Percentiles rank a stretch among this genome's conserved stretches.
These are phyloP conservation scores for Dioctria linearis DNA, from an alignment of 2,888 invertebrate genomes.

Conservation along the genomic window DNA sequence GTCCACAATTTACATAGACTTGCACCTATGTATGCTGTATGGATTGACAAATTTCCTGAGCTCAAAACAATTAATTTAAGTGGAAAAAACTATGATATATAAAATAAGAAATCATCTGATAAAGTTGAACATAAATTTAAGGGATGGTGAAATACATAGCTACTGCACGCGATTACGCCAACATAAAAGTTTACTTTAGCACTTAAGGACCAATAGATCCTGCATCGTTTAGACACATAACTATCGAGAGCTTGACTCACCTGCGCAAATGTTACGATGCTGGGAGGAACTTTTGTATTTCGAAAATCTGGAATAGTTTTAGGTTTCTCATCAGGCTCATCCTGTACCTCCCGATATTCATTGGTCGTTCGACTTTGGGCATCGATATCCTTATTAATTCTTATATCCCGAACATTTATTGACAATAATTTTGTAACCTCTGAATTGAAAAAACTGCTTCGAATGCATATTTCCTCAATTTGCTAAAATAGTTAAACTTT, in stretches of 20 bases:
- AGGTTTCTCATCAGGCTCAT: conserved; percentile 54
- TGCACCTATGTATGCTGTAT: too few species aligned
- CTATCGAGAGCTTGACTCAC: conserved; percentile 69
- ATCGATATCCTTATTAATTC: conserved; percentile 84
- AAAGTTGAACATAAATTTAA: too few species aligned
- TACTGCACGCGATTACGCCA: too few species aligned
- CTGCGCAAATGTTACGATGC: conserved; percentile 87
- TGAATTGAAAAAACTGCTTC: conserved; percentile 90
- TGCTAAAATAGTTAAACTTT: conserved; percentile 74
- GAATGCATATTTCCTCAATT: conserved; percentile 86
- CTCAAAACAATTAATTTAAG: too few species aligned
- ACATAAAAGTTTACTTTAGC: too few species aligned
- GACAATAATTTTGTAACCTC: conserved; percentile 89
- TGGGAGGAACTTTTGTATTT: conserved; percentile 83
- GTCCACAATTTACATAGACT: too few species aligned
- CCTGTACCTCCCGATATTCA: conserved; percentile 55
- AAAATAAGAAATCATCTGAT: too few species aligned
- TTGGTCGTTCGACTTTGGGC: conserved; percentile 60
- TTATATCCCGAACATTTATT: conserved; percentile 84
- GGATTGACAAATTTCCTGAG: too few species aligned
- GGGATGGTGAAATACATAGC: too few species aligned
- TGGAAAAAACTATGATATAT: too few species aligned
- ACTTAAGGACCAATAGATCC: too few species aligned
- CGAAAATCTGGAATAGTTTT: conserved; percentile 77
- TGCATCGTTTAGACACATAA: too few species aligned